Evolutionary conservation across 1,140 invertebrate genomes (phyloP), one percentile per base, ranked within the genome.

Genomic region (Pteromalus puparum): DNA sequence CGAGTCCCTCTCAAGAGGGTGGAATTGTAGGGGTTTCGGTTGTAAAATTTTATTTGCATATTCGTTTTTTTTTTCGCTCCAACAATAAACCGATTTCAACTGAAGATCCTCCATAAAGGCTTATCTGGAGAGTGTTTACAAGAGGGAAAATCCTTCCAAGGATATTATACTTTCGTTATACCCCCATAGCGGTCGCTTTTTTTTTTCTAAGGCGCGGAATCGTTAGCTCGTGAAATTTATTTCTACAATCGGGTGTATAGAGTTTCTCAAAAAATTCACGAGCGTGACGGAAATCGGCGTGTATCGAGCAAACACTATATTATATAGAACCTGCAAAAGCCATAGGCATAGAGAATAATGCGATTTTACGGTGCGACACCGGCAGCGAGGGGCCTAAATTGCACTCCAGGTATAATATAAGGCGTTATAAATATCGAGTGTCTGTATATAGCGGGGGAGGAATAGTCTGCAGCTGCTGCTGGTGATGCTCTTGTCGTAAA

Each of bases 311-410:
- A 48, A 48, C 46, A 48, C 3, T 48, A 4, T 18, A 21, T 18
- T 53, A 21, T 53, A 53, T 18, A 18, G 48, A 53, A 53, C 48
- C 48, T 21, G 48, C 48, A 15, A 68, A 28, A 68, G 67, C 6
- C 13, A 13, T 15, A n/a, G 28, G 34, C 65, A 13, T 18, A n/a
- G 65, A 68, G 67, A 80, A 80, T 80, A n/a, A 67, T 10, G 0
- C 65, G 78, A 80, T 80, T 80, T 80, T 67, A 80, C 65, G 30
- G 34, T 70, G 65, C 30, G 78, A 70, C 34, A 70, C 9, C 53
- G 18, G 48, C 24, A 1, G 18, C 7, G 53, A n/a, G 53, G 53
- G 21, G 21, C 18, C 53, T 61, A n/a, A 61, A 53, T 53, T 53
- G 48, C 53, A 61, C 53, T 61, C 18, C 21, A 61, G 53, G 53